Evolutionary conservation across 2,113 vertebrate genomes (phyloP), one percentile per base, ranked within the genome.

Genomic region (Cygnus buccinator): DNA sequence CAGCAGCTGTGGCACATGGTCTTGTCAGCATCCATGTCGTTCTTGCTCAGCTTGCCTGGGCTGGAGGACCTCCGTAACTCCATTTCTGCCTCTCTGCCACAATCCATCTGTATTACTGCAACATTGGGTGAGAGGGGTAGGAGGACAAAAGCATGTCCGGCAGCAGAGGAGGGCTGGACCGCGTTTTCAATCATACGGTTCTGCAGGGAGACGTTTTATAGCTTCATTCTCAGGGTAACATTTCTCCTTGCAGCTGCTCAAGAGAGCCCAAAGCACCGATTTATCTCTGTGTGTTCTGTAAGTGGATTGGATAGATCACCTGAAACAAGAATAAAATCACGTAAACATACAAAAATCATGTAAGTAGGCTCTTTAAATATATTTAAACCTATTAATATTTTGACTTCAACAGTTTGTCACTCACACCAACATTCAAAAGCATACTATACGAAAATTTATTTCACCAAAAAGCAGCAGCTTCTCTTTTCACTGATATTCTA

Each of bases 1-100:
- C 98, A 99, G 96, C 99, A 99, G 97, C 98, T 98, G 67, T 98
- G 98, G 61, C 98, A 98, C 3, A 96, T 93, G 31, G 97, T 94
- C 98, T 97, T 98, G 84, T 99, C 98, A 43, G 98, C 97, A 13
- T 98, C 98, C 9, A 37, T 10, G 80, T 93, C 98, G 7, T 95
- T 98, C 97, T 85, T 97, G 97, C 89, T 96, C 76, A 97, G 93
- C 65, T 97, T 96, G 62, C 94, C 88, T 31, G 98, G 98, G 90
- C 98, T 98, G 71, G 97, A 94, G 74, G 97, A 98, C 75, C 98
- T 97, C 71, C 97, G 97, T 80, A 98, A 97, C 89, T 99, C 99
- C 95, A 97, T 98, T 95, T 98, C 98, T 52, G 97, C 94, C 70
- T 97, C 97, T 95, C 98, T 97, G 82, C 90, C 95, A 75, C 83